Evolutionary conservation across 1,140 invertebrate genomes (phyloP).

Genomic region (Sipha flava): DNA sequence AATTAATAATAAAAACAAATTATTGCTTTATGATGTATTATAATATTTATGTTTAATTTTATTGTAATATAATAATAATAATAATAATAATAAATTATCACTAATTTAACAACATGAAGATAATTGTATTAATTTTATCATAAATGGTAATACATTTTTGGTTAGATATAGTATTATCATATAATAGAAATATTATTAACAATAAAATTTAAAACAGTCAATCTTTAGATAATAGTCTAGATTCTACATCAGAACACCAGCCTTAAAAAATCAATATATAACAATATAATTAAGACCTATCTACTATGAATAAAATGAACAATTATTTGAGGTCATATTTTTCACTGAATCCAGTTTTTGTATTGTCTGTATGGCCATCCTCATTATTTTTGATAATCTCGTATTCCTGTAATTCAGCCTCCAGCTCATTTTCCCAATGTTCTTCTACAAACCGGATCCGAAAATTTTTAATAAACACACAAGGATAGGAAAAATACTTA

Average conservation of each 20-base stretch:
- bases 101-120: slow-evolving; percentile 28
- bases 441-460: slow-evolving; percentile 54
- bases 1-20: slow-evolving; percentile 20
- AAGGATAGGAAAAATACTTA: slow-evolving; percentile 16
- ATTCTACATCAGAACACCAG: slow-evolving; percentile 6
- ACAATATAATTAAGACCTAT: slow-evolving; percentile 1
- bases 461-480: slow-evolving; percentile 29
- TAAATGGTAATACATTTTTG: slow-evolving; percentile 5
- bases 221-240: slow-evolving; percentile 8
- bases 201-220: slow-evolving; percentile 21
- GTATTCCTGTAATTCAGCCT: slow-evolving; percentile 84
- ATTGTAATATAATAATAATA: slow-evolving; percentile 16
- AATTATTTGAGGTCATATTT: slow-evolving; percentile 22
- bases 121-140: neutral
- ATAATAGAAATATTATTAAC: neutral
- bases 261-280: slow-evolving; percentile 12
- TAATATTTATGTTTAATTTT: slow-evolving; percentile 11
- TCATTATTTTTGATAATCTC: slow-evolving; percentile 62
- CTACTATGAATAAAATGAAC: neutral
- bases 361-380: neutral
- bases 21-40: slow-evolving; percentile 5
- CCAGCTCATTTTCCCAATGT: slow-evolving; percentile 87
- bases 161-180: slow-evolving; percentile 9
- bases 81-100: slow-evolving; percentile 30
- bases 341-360: neutral